A percentile compares a stretch with the other conserved stretches of the same genome.
Evolutionary conservation across 2,888 invertebrate species (phyloP).

Genomic region (Odontothrips loti): DNA sequence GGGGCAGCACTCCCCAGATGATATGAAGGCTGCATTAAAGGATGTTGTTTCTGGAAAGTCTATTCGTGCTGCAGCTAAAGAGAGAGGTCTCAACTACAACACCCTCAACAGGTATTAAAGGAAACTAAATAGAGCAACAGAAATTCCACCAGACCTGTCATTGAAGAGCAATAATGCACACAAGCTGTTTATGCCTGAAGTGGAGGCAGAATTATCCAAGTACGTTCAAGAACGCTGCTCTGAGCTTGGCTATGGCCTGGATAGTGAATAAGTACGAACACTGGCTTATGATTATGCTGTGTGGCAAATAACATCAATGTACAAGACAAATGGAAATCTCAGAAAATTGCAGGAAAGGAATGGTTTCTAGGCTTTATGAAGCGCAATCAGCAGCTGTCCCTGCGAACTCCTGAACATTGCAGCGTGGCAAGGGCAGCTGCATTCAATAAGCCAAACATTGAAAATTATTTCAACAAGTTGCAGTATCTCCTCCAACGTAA

Average conservation of each 20-base stretch:
- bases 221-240: conserved; percentile 3
- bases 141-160: background rate
- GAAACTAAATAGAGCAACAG: background rate
- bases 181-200: background rate
- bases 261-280: background rate
- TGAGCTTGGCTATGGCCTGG: background rate
- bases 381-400: background rate
- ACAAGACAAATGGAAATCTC: background rate
- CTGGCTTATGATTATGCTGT: background rate
- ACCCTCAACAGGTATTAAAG: background rate
- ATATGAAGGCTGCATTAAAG: background rate
- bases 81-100: background rate
- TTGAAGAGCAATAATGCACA: background rate
- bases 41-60: background rate
- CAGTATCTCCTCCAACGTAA: background rate
- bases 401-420: background rate
- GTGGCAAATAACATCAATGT: background rate
- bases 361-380: background rate
- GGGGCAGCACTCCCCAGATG: background rate
- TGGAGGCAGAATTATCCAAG: conserved; percentile 29
- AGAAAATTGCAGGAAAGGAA: background rate
- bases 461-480: background rate
- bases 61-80: background rate
- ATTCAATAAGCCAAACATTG: background rate
- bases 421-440: background rate